phyloP scores from a whole-genome alignment of 1,140 invertebrate species.

The Samia ricini region DNA sequence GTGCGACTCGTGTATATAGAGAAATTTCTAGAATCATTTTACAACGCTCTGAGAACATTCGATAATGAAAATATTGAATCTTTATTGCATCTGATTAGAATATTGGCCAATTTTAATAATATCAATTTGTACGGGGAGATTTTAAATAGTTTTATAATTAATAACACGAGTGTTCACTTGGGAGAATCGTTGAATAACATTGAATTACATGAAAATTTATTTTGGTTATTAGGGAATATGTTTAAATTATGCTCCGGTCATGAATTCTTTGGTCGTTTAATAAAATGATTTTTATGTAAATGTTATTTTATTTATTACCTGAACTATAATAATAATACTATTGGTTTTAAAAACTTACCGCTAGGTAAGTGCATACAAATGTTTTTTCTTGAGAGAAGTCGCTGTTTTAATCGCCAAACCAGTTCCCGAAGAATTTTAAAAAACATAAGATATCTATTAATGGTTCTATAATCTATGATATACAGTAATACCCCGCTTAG shows the following conservation, averaged over 20 bases:
- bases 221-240: constrained; percentile 66
- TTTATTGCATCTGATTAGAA: constrained; percentile 42
- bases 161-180: constrained; percentile 26
- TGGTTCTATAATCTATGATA: no score
- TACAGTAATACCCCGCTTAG: no score
- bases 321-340: no score
- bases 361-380: no score
- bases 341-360: no score
- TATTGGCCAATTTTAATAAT: constrained; percentile 43
- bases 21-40: background rate
- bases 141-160: constrained; percentile 30
- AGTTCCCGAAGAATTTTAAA: no score
- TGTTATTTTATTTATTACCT: background rate
- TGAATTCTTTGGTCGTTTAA: background rate
- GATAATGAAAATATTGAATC: constrained; percentile 23
- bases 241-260: constrained; percentile 38
- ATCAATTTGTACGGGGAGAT: constrained; percentile 21
- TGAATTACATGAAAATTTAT: constrained; percentile 38
- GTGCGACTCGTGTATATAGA: background rate
- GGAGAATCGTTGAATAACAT: constrained; percentile 36
- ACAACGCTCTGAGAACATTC: background rate
- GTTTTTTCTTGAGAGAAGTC: no score
- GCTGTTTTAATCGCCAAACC: no score
- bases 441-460: no score
- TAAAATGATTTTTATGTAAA: background rate